phyloP scores from a whole-genome alignment of 2,888 invertebrate species.

The Amiota minor region DNA sequence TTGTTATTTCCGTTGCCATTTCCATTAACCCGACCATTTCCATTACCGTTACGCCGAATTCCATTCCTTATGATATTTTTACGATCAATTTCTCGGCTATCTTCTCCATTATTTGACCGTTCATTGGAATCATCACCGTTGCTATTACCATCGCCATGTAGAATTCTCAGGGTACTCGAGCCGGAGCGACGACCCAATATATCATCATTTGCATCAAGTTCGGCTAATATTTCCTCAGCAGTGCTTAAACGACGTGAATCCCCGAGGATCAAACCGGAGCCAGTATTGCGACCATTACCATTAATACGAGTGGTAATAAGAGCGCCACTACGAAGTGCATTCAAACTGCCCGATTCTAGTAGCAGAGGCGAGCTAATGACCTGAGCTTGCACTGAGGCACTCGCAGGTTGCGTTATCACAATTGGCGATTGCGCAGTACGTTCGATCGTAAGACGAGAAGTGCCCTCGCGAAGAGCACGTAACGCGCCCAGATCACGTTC shows the following conservation, averaged over 20 bases:
- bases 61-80: constrained; percentile 34
- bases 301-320: constrained; percentile 45
- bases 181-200: constrained; percentile 27
- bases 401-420: constrained; percentile 66
- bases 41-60: constrained; percentile 32
- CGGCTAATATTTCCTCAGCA: constrained; percentile 34
- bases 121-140: constrained; percentile 39
- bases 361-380: constrained; percentile 68
- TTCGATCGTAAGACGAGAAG: constrained; percentile 61
- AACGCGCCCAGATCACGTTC: constrained; percentile 60
- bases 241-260: constrained; percentile 38
- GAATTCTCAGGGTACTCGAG: constrained; percentile 8
- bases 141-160: constrained; percentile 41
- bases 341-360: constrained; percentile 56
- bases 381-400: constrained; percentile 69
- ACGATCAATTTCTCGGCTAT: constrained; percentile 44
- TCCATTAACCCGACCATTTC: constrained; percentile 36
- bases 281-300: constrained; percentile 44
- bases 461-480: constrained; percentile 49
- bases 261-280: constrained; percentile 50
- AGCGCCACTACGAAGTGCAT: constrained; percentile 51
- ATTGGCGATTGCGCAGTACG: constrained; percentile 62
- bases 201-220: constrained; percentile 38
- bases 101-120: constrained; percentile 32
- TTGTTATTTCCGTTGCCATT: constrained; percentile 42